Conservation (phyloP, 2,113 vertebrate genomes). For the Phocoena sinus region DNA sequence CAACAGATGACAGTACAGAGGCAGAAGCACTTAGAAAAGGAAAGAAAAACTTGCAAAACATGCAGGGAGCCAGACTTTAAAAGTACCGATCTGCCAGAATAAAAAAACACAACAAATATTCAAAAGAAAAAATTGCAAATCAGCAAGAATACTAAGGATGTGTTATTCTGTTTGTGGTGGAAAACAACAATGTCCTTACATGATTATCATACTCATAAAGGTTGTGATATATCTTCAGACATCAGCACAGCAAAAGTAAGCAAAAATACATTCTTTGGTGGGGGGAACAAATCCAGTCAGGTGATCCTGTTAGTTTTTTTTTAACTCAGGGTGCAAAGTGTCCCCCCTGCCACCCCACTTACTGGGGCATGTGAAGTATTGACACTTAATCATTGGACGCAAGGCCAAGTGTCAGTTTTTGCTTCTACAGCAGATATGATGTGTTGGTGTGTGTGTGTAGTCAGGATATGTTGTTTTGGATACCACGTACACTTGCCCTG, state of each 20-base stretch:
- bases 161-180: background rate
- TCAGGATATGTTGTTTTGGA: background rate
- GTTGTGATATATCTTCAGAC: background rate
- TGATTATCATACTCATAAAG: background rate
- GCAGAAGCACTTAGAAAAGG: background rate
- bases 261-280: background rate
- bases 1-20: too few relatives aligned
- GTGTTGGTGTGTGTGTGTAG: background rate
- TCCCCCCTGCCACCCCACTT: rapidly evolving
- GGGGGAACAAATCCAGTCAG: background rate
- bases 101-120: background rate
- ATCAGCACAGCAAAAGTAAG: background rate
- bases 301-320: background rate
- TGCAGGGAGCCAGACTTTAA: background rate
- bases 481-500: background rate
- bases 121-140: background rate
- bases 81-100: background rate
- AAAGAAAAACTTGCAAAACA: background rate
- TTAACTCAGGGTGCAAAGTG: background rate
- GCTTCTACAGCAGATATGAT: background rate
- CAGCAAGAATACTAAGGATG: background rate
- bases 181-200: background rate
- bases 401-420: background rate
- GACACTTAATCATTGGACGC: background rate
- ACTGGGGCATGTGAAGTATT: background rate